phyloP scores from a whole-genome alignment of 2,888 invertebrate species.

The Helleia helle region DNA sequence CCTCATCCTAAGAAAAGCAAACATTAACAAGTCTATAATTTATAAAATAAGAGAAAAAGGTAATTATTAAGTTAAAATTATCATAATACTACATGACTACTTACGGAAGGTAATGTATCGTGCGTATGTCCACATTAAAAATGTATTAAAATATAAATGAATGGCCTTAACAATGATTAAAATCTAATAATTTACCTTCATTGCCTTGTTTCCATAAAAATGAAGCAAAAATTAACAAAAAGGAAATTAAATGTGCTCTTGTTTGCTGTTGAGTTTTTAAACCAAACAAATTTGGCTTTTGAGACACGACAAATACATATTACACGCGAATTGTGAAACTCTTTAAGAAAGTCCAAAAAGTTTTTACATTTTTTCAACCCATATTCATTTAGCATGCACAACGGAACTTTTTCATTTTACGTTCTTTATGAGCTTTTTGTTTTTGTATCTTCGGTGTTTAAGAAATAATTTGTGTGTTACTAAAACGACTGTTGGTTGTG shows the following conservation, averaged over 20 bases:
- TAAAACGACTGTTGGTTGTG: background rate
- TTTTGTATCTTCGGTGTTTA: background rate
- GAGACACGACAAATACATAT: background rate
- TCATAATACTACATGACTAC: background rate
- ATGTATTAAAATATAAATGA: slow-evolving; percentile 13
- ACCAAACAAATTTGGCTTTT: background rate
- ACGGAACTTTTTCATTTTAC: slow-evolving; percentile 3
- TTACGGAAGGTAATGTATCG: slow-evolving; percentile 2
- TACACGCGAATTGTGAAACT: slow-evolving; percentile 1
- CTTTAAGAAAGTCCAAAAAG: slow-evolving; percentile 1
- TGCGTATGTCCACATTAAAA: background rate
- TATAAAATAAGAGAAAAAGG: background rate
- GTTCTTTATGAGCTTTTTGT: background rate
- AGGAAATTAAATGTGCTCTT: slow-evolving; percentile 8
- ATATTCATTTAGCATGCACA: background rate
- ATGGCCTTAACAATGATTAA: slow-evolving; percentile 48
- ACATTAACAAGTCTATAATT: slow-evolving; percentile 4
- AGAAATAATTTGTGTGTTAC: too few species aligned
- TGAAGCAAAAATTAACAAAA: slow-evolving; percentile 53
- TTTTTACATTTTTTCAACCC: background rate
- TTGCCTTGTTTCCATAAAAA: slow-evolving; percentile 66
- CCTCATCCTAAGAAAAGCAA: slow-evolving; percentile 5
- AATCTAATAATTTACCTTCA: slow-evolving; percentile 62
- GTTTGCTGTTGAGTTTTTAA: background rate
- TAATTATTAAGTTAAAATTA: background rate